phyloP scores from a whole-genome alignment of 2,113 vertebrate species.

The Papio anubis region DNA sequence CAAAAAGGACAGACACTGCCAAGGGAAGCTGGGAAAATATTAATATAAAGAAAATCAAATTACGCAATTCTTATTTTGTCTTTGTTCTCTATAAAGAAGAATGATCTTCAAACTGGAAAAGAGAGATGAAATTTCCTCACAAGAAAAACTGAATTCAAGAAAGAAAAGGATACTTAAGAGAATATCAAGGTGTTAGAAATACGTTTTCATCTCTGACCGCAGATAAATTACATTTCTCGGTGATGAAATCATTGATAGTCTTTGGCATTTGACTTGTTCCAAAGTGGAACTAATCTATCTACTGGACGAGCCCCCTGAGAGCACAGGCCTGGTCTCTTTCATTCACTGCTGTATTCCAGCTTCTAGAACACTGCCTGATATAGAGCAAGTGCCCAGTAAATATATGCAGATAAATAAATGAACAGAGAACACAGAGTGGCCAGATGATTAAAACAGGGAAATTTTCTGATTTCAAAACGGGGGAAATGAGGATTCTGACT shows the following conservation, averaged over 20 bases:
- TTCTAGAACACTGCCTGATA: not conserved
- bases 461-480: not conserved
- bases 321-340: not conserved
- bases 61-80: not conserved
- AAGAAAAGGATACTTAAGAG: not conserved
- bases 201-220: not conserved
- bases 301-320: not conserved
- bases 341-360: too few species aligned
- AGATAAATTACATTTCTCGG: not conserved
- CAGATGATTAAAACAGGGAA: not conserved
- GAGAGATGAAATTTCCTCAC: not conserved
- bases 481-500: not conserved
- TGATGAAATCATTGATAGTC: not conserved
- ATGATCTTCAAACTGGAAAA: not conserved
- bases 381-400: not conserved
- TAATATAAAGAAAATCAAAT: not conserved
- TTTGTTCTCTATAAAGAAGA: not conserved
- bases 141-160: not conserved
- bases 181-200: not conserved
- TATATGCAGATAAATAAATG: not conserved
- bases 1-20: not conserved
- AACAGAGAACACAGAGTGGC: not conserved
- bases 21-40: not conserved
- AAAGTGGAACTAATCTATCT: not conserved
- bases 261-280: not conserved